Conservation (phyloP, 1,140 invertebrate genomes). For the Zaprionus nigranus region DNA sequence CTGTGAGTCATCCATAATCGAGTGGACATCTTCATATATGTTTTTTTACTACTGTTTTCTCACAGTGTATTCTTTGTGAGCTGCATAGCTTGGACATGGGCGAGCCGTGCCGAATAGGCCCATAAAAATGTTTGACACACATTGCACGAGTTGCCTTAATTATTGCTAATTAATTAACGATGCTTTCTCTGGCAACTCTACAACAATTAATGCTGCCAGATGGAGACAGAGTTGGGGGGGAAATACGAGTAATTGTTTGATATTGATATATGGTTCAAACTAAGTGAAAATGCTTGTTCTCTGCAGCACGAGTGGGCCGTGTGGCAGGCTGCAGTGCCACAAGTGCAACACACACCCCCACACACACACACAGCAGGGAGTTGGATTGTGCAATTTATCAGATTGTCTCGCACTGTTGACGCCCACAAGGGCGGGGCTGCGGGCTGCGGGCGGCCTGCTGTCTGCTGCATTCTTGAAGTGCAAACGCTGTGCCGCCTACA, state of each 20-base stretch:
- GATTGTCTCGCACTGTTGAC: conserved; percentile 28
- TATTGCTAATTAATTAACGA: conserved; percentile 43
- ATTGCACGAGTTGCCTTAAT: conserved; percentile 17
- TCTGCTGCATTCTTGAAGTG: conserved; percentile 61
- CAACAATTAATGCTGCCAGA: conserved; percentile 5
- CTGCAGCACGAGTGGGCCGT: not conserved
- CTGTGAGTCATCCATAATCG: no score
- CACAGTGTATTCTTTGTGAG: not conserved
- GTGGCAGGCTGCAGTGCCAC: conserved; percentile 5
- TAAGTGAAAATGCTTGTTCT: not conserved
- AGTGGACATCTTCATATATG: no score
- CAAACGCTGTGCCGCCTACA: conserved; percentile 19
- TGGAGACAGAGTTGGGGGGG: conserved; percentile 3
- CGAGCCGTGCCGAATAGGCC: not conserved
- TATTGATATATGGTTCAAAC: conserved; percentile 61
- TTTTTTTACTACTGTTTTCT: not conserved
- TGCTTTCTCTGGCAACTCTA: not conserved
- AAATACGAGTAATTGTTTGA: conserved; percentile 61
- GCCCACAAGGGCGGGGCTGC: conserved; percentile 29
- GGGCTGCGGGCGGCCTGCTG: conserved; percentile 34
- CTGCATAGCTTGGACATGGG: not conserved
- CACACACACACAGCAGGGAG: conserved; percentile 15
- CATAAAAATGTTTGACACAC: conserved; percentile 1
- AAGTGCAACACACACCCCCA: conserved; percentile 60
- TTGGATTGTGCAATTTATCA: conserved; percentile 57